Evolutionary conservation across 2,113 vertebrate species (phyloP).

Genomic region (Echinops telfairi): DNA sequence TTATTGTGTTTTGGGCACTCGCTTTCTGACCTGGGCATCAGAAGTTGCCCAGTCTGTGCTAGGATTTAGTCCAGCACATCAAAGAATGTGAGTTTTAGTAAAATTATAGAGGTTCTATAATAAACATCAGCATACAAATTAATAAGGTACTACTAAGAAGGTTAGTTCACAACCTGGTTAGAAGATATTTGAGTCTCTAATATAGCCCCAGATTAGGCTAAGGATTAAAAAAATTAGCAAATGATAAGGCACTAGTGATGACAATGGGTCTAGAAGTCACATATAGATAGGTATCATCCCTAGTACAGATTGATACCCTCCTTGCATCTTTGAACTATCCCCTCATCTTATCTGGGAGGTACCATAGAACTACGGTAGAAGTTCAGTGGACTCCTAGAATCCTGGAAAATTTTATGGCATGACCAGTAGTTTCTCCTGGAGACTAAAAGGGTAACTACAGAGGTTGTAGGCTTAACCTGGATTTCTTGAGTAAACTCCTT

Average conservation of each 20-base stretch:
- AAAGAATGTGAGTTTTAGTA: neutral
- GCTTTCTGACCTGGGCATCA: neutral
- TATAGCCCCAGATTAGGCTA: neutral
- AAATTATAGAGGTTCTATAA: neutral
- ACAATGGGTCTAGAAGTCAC: neutral
- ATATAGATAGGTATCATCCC: neutral
- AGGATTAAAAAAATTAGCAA: slow-evolving; percentile 28
- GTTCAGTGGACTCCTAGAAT: neutral
- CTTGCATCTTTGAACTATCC: neutral
- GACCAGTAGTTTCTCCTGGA: neutral
- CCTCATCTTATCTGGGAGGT: accelerated
- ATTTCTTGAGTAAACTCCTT: slow-evolving; percentile 15
- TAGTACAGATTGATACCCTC: neutral
- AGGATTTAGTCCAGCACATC: neutral
- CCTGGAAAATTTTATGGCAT: neutral
- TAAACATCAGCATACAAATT: neutral
- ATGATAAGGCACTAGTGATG: neutral
- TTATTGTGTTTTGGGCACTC: neutral
- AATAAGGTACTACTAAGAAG: neutral
- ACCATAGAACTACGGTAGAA: neutral
- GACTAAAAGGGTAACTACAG: neutral
- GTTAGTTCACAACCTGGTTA: neutral
- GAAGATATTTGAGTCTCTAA: neutral
- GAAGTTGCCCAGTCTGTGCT: neutral
- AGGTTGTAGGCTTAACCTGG: neutral